These are phyloP conservation scores for Sterrhoptilus dennistouni DNA, from an alignment of 2,113 vertebrate species.

Conservation along the genomic window DNA sequence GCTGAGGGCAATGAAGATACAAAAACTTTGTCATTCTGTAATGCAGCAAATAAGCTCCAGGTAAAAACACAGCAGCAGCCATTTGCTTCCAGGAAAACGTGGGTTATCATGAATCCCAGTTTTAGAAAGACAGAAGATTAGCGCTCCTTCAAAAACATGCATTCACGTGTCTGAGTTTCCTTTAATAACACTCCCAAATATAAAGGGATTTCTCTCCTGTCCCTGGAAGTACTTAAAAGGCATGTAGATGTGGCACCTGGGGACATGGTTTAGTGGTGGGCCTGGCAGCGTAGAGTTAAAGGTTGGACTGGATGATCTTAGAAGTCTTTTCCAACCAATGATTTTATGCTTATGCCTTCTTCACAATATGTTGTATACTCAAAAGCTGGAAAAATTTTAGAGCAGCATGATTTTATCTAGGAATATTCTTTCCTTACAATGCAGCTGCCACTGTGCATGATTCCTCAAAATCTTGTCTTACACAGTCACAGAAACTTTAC, in stretches of 20 bases:
- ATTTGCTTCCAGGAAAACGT: background rate
- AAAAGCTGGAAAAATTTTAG: background rate
- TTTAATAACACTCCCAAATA: background rate
- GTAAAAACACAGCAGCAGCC: background rate
- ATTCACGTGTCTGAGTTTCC: background rate
- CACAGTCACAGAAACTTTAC: slow-evolving; percentile 19
- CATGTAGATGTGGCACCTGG: background rate
- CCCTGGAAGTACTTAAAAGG: background rate
- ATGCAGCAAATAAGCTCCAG: background rate
- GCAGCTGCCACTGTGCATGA: background rate
- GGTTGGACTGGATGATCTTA: background rate
- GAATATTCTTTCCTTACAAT: background rate
- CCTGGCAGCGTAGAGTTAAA: background rate
- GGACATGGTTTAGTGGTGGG: background rate
- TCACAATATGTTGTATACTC: background rate
- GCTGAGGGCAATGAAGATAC: background rate
- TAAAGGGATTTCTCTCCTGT: accelerated
- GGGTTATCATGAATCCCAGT: background rate
- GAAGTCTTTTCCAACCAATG: background rate
- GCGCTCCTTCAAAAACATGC: background rate
- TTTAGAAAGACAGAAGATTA: background rate
- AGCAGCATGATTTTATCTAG: background rate
- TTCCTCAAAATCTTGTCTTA: background rate
- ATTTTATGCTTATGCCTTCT: background rate
- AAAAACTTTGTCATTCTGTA: background rate